Evolutionary conservation across 2,888 invertebrate genomes (phyloP).

Genomic region (Heliconius ethilla): DNA sequence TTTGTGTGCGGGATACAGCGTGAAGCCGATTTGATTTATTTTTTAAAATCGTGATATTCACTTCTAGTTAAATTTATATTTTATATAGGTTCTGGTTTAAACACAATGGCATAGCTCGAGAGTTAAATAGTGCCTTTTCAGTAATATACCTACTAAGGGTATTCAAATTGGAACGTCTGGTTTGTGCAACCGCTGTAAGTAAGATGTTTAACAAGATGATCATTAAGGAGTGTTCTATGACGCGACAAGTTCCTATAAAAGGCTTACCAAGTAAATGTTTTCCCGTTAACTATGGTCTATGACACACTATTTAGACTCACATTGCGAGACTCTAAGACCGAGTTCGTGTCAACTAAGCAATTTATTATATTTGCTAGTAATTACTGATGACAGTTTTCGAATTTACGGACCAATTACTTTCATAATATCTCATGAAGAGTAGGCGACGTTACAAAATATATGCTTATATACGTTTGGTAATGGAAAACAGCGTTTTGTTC

Average conservation of each 20-base stretch:
- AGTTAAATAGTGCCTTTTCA: conserved; percentile 22
- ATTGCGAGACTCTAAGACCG: conserved; percentile 49
- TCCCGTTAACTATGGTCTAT: conserved; percentile 63
- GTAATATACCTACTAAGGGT: conserved; percentile 28
- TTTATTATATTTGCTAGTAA: conserved; percentile 60
- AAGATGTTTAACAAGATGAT: conserved; percentile 50
- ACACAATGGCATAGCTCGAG: conserved; percentile 1
- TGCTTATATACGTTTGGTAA: conserved; percentile 22
- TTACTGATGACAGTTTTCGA: conserved; percentile 57
- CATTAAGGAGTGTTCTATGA: conserved; percentile 48
- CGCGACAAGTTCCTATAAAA: conserved; percentile 61
- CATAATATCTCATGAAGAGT: conserved; percentile 38
- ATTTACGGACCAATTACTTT: conserved; percentile 59
- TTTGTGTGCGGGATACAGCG: no score
- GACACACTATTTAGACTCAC: conserved; percentile 57
- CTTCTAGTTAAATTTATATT: background rate
- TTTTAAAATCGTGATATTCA: background rate
- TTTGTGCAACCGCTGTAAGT: conserved; percentile 46
- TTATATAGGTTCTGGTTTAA: background rate
- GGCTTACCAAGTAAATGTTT: conserved; percentile 57
- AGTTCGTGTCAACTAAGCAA: conserved; percentile 52
- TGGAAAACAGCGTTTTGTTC: conserved; percentile 20
- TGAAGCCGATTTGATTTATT: no score
- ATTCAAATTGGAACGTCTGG: conserved; percentile 42
- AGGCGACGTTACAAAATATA: conserved; percentile 28